Evolutionary conservation across 2,888 invertebrate genomes (phyloP), one percentile per base, ranked within the genome.

Genomic region (Thymelicus acteon): DNA sequence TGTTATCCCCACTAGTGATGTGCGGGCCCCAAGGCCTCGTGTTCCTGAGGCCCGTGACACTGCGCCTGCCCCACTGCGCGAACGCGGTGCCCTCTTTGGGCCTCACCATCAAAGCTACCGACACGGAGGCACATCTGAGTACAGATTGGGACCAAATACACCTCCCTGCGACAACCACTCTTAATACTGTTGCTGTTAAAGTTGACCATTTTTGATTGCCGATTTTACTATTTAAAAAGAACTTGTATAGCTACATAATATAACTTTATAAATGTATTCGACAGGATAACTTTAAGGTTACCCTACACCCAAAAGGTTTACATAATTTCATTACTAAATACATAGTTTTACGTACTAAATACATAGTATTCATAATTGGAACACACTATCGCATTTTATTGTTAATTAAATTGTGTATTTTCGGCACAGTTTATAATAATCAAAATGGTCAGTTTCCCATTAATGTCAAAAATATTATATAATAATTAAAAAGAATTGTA

Each of bases 1-100:
- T 98, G 95, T 95, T 98, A 81, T 98, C 98, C 82, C 98, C 98
- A 73, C 95, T 98, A 82, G 98, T 99, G 83, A 98, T 98, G 97
- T 99, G 98, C 94, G 98, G 99, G 74, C 99, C 99, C 37, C 98
- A 98, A 93, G 97, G 98, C 77, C 95, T 98, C 77, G 96, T 97
- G 88, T 99, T 99, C 93, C 92, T 96, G 73, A 95, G 96, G 85
- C 98, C 98, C 66, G 98, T 98, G 82, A 98, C 98, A 81, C 95
- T 99, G 69, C 96, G 97, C 77, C 96, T 99, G 85, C 99, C 99
- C 76, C 98, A 97, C 87, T 96, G 96, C 87, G 96, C 96, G 77
- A 97, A 96, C 86, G 96, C 96, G 66, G 95, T 97, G 73, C 95
- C 97, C 48, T 96, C 97, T 65, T 93, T 97, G 82, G 96, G 96